Conservation (phyloP, 1,140 invertebrate species). For the Thaumatotibia leucotreta region DNA sequence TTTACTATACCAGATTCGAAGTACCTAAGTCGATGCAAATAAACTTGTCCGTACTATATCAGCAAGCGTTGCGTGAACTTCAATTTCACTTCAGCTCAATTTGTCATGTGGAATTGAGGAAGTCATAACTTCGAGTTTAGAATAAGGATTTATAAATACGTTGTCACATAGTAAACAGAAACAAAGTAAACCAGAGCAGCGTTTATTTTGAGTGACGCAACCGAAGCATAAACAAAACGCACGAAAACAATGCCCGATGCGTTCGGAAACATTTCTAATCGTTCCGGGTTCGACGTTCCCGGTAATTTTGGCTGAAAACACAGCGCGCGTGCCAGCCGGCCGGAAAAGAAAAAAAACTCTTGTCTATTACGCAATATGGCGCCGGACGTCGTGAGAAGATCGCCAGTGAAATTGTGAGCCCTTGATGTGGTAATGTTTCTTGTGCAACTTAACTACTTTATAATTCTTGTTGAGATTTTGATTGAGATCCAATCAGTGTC, state of each 20-base stretch:
- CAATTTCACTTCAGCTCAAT: neutral
- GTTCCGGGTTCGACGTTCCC: conserved; percentile 8
- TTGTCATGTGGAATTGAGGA: neutral
- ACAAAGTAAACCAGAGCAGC: neutral
- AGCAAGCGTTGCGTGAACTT: neutral
- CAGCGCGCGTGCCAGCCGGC: neutral
- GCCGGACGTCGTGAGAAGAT: neutral
- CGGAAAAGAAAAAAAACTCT: neutral
- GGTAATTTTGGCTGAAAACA: conserved; percentile 6
- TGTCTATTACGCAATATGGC: conserved; percentile 12
- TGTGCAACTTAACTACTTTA: neutral
- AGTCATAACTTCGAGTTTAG: neutral
- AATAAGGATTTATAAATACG: neutral
- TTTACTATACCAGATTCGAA: neutral
- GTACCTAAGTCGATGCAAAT: neutral
- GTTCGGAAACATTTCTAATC: neutral
- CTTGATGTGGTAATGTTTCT: conserved; percentile 6
- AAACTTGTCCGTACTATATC: neutral
- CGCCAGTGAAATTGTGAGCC: neutral
- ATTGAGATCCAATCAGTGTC: conserved; percentile 6
- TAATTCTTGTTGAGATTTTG: neutral
- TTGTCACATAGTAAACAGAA: neutral
- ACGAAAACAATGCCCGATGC: neutral
- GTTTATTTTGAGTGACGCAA: conserved; percentile 5
- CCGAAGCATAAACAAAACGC: neutral